Evolutionary conservation across 2,113 vertebrate species (phyloP), one percentile per base, ranked within the genome.

Genomic region (Hystrix cristata): DNA sequence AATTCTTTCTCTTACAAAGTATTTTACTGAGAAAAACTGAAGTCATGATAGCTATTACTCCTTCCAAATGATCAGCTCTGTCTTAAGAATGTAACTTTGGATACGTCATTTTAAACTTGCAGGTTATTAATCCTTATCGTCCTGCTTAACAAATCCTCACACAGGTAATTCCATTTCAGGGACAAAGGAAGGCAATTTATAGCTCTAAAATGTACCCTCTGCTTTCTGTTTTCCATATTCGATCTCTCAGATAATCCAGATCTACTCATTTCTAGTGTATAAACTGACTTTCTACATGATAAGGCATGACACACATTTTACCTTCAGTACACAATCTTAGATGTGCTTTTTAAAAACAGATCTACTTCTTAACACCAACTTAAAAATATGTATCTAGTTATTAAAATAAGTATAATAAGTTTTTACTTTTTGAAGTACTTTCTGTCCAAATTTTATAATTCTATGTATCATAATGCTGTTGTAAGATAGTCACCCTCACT

Each of bases 11-110:
- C 59, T 90, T 57, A 23, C 55, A 87, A 51, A 65, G 90, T 14
- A 71, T 93, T 98, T 96, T 94, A 94, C 90, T 79, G 94, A 29
- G 46, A 92, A 62, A 96, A 72, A 11, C 46, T 95, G 91, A 92
- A 95, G 60, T 93, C n/a, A 88, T 1, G 79, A 80, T 10, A 95
- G 71, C 18, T 91, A 80, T 34, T 92, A 65, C 29, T 80, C 29
- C 18, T 96, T 94, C 25, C 43, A 78, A 16, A 96, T 76, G 96
- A 95, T 69, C 48, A 88, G 92, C 81, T 71, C 69, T 34, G 43
- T 74, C 46, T 96, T 96, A 62, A 53, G 93, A 98, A 95, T 3
- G 3, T 72, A 95, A 91, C 85, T 60, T 64, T 51, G 15, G 4
- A 72, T 60, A 72, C 0, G 0, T 82, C 38, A 4, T 60, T 72